Evolutionary conservation across 2,888 invertebrate genomes (phyloP).

Genomic region (Cantharis rufa): DNA sequence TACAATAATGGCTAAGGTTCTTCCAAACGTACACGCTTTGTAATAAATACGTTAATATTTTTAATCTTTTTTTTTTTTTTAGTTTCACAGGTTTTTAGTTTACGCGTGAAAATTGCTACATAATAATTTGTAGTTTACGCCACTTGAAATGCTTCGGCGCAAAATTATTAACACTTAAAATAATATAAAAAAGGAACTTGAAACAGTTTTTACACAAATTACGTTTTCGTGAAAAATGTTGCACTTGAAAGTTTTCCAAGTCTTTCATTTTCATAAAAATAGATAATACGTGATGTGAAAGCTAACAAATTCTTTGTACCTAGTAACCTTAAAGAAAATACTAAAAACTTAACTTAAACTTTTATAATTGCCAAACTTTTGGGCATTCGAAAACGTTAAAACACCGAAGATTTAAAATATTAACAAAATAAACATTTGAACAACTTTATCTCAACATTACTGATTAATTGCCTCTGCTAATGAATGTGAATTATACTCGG

Average conservation of each 20-base stretch:
- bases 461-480: background rate
- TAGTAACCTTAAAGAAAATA: background rate
- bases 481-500: background rate
- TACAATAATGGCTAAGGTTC: too few relatives aligned
- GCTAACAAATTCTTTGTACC: background rate
- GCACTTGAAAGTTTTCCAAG: background rate
- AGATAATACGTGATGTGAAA: conserved; percentile 1
- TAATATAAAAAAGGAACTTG: background rate
- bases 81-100: background rate
- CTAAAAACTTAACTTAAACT: background rate
- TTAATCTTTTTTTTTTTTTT: background rate
- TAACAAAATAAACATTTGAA: background rate
- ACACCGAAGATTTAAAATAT: background rate
- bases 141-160: background rate
- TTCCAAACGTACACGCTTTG: too few relatives aligned
- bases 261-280: background rate
- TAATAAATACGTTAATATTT: background rate
- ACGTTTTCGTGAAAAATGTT: background rate
- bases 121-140: background rate
- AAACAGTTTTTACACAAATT: background rate
- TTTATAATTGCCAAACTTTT: background rate
- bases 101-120: background rate
- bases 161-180: background rate
- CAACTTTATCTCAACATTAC: background rate
- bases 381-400: background rate